Percentiles rank a stretch among this genome's conserved stretches.
These are phyloP conservation scores for Chalcosyrphus nemorum DNA, from an alignment of 2,888 invertebrate species.

Conservation along the genomic window DNA sequence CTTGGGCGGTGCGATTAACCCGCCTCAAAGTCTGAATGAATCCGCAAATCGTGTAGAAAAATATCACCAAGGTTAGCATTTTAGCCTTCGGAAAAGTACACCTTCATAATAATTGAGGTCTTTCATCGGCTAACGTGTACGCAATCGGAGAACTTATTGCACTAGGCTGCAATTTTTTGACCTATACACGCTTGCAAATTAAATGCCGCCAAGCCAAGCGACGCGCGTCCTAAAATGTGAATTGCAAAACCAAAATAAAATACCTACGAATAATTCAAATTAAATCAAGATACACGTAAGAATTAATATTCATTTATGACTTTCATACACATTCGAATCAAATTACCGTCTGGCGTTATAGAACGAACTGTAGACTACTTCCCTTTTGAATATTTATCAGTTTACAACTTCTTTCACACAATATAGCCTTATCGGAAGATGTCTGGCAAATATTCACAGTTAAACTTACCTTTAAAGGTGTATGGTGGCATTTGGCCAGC, in stretches of 20 bases:
- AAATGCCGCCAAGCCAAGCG: slow-evolving; percentile 31
- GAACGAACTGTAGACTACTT: neutral
- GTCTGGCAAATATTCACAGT: neutral
- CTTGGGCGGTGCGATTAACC: slow-evolving; percentile 2
- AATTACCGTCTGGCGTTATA: slow-evolving; percentile 32
- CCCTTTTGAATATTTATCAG: slow-evolving; percentile 41
- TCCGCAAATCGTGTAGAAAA: slow-evolving; percentile 6
- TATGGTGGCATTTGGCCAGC: slow-evolving; percentile 73
- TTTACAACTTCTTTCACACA: slow-evolving; percentile 1
- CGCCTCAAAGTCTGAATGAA: neutral
- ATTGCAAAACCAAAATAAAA: slow-evolving; percentile 10
- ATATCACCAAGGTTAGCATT: slow-evolving; percentile 40
- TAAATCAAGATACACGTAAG: neutral
- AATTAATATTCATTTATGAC: slow-evolving; percentile 47
- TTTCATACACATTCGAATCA: slow-evolving; percentile 21
- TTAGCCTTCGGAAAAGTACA: neutral
- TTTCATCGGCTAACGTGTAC: neutral
- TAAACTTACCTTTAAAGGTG: slow-evolving; percentile 78
- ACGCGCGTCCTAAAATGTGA: slow-evolving; percentile 11
- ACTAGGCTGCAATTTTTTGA: neutral
- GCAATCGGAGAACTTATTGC: slow-evolving; percentile 15
- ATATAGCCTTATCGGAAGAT: neutral
- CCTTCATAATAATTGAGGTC: slow-evolving; percentile 1
- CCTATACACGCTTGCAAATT: neutral
- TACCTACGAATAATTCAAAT: neutral